Percentiles rank a stretch among this genome's conserved stretches.
phyloP scores from a whole-genome alignment of 2,888 invertebrate genomes.

The Brassicogethes aeneus region DNA sequence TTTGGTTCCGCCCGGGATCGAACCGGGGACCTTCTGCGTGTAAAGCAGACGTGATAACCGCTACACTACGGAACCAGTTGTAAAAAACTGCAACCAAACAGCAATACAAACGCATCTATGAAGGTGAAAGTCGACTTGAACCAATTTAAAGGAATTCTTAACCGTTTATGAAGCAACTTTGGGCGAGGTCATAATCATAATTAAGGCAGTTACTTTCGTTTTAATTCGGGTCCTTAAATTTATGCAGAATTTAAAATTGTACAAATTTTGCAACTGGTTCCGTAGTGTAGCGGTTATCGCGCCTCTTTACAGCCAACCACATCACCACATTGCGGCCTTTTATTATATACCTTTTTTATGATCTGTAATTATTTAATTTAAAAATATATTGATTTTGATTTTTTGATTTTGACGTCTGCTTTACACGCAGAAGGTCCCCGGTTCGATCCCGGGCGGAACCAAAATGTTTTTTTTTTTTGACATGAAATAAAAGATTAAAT shows the following conservation, averaged over 20 bases:
- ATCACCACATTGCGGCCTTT: too few relatives aligned
- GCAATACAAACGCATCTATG: too few relatives aligned
- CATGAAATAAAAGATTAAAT: too few relatives aligned
- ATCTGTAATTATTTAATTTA: too few relatives aligned
- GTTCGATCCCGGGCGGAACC: conserved; percentile 44
- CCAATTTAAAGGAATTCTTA: too few relatives aligned
- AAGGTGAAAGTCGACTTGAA: too few relatives aligned
- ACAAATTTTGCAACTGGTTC: conserved; percentile 19
- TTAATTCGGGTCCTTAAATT: neutral
- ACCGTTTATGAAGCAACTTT: too few relatives aligned
- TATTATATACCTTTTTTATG: too few relatives aligned
- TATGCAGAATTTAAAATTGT: neutral
- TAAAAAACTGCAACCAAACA: too few relatives aligned
- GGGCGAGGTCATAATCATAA: neutral
- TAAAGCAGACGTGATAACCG: conserved; percentile 43
- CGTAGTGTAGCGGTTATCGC: conserved; percentile 42
- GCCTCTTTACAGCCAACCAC: conserved; percentile 44
- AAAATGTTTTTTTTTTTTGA: too few relatives aligned
- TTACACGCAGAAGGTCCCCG: conserved; percentile 44
- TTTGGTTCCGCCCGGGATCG: conserved; percentile 43
- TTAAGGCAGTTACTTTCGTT: neutral
- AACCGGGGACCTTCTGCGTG: conserved; percentile 44
- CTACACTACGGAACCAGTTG: conserved; percentile 39
- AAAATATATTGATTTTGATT: too few relatives aligned
- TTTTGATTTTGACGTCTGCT: too few relatives aligned